These are phyloP conservation scores for Gymnocypris eckloni DNA, from an alignment of 2,797 vertebrate species.

Conservation along the genomic window DNA sequence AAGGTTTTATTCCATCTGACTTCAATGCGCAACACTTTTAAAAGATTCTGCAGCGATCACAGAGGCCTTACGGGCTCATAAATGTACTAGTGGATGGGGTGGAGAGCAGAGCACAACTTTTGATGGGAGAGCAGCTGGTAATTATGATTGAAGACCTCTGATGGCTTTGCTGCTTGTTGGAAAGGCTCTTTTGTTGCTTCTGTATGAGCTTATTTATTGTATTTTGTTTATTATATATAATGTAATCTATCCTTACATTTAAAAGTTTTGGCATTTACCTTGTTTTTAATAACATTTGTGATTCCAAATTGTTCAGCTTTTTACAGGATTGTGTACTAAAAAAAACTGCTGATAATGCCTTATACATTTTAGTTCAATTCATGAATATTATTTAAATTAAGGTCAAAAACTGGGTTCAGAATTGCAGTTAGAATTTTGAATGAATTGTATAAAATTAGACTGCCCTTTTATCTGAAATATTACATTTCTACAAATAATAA, in stretches of 20 bases:
- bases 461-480: not conserved
- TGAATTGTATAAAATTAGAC: not conserved
- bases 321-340: not conserved
- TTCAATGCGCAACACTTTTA: slow-evolving; percentile 35
- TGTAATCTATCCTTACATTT: not conserved
- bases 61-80: slow-evolving; percentile 24
- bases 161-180: slow-evolving; percentile 1
- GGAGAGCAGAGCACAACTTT: slow-evolving; percentile 5
- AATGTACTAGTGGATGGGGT: slow-evolving; percentile 23
- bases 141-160: slow-evolving; percentile 26
- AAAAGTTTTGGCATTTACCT: not conserved
- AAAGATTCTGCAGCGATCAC: slow-evolving; percentile 35
- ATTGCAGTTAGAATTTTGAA: not conserved
- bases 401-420: not conserved
- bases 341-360: not conserved
- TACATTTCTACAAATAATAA: not conserved
- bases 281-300: not conserved
- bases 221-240: not conserved
- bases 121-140: slow-evolving; percentile 9
- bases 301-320: not conserved
- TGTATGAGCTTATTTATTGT: not conserved
- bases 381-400: not conserved
- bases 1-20: slow-evolving; percentile 50
- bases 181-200: slow-evolving; percentile 10
- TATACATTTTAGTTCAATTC: not conserved